Evolutionary conservation across 2,888 invertebrate genomes (phyloP).

Genomic region (Pseudeuparius sepicola): DNA sequence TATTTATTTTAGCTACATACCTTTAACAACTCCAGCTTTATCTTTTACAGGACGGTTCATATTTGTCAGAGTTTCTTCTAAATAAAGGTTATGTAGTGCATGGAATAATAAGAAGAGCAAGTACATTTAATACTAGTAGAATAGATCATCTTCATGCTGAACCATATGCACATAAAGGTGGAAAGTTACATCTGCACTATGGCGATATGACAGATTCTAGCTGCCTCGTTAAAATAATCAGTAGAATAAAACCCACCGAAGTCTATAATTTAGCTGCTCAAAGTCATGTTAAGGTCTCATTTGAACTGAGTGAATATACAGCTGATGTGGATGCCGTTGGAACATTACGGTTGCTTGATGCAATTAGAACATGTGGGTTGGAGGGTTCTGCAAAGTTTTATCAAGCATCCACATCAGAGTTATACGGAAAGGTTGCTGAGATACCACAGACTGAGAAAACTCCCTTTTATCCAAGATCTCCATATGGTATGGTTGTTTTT

Average conservation of each 20-base stretch:
- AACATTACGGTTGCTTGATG: constrained; percentile 81
- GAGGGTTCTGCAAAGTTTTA: constrained; percentile 77
- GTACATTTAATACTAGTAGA: constrained; percentile 92
- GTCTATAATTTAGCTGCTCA: constrained; percentile 98
- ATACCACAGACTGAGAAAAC: constrained; percentile 91
- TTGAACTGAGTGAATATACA: constrained; percentile 97
- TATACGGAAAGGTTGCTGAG: constrained; percentile 88
- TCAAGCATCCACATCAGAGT: constrained; percentile 92
- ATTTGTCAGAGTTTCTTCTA: constrained; percentile 87
- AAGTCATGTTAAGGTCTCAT: constrained; percentile 98
- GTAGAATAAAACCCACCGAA: constrained; percentile 71
- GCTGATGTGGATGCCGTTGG: constrained; percentile 97
- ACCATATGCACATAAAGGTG: constrained; percentile 76
- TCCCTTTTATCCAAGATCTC: constrained; percentile 92
- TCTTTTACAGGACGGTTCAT: constrained; percentile 84
- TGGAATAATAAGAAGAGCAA: constrained; percentile 88
- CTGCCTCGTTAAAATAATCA: constrained; percentile 79
- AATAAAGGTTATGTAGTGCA: constrained; percentile 92
- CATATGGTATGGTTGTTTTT: constrained; percentile 91
- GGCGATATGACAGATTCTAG: constrained; percentile 98
- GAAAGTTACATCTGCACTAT: constrained; percentile 89
- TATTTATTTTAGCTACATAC: constrained; percentile 4
- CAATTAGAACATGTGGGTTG: constrained; percentile 79
- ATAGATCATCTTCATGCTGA: constrained; percentile 94
- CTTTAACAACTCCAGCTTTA: constrained; percentile 1